Evolutionary conservation across 2,113 vertebrate species (phyloP).

Genomic region (Lampris incognitus): DNA sequence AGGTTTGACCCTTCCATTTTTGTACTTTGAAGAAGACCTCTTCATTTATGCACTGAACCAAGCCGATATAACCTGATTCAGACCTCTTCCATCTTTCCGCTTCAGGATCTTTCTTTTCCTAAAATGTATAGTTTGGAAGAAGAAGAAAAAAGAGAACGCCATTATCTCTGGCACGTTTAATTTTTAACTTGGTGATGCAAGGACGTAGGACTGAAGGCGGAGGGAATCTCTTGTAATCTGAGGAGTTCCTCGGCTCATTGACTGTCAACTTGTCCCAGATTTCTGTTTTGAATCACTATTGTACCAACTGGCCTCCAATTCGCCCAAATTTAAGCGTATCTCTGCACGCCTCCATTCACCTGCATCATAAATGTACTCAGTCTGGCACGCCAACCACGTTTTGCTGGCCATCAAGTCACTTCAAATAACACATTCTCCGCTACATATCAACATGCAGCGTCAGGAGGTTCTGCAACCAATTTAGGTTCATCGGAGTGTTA

Average conservation of each 20-base stretch:
- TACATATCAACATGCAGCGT: constrained; percentile 9
- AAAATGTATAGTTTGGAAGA: background rate
- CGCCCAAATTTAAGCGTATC: constrained; percentile 48
- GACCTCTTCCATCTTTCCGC: no score
- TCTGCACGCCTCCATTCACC: constrained; percentile 60
- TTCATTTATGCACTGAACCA: no score
- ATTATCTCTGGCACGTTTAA: no score
- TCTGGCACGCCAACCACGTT: constrained; percentile 43
- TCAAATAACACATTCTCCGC: constrained; percentile 50
- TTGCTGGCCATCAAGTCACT: constrained; percentile 48
- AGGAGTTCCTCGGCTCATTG: constrained; percentile 13
- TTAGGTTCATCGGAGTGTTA: constrained; percentile 26
- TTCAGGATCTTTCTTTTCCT: background rate
- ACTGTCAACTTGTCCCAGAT: constrained; percentile 31
- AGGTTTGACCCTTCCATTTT: no score
- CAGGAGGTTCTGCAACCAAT: constrained; percentile 54
- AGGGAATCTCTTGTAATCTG: constrained; percentile 4
- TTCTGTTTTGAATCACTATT: constrained; percentile 45
- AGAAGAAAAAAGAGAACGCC: no score
- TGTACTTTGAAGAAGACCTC: no score
- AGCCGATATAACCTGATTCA: no score
- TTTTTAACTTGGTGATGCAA: background rate
- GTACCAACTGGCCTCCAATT: constrained; percentile 40
- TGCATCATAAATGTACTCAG: constrained; percentile 18
- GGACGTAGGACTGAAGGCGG: background rate